phyloP scores from a whole-genome alignment of 2,113 vertebrate species.

The Bambusicola thoracicus region DNA sequence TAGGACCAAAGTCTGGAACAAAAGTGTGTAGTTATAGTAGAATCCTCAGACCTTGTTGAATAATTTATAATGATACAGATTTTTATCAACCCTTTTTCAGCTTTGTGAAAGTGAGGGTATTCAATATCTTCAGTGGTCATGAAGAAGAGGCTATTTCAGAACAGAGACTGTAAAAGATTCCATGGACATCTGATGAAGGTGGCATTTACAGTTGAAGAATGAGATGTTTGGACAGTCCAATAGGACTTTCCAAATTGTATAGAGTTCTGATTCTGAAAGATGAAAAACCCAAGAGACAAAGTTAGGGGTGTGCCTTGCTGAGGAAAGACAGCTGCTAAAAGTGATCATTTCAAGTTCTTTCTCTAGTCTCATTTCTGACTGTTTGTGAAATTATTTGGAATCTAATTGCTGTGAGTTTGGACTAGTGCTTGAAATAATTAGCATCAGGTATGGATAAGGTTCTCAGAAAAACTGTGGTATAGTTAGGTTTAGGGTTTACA shows the following conservation, averaged over 20 bases:
- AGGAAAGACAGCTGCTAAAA: background rate
- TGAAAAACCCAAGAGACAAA: background rate
- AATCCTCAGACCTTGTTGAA: background rate
- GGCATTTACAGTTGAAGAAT: background rate
- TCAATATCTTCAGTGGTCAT: background rate
- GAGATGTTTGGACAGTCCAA: background rate
- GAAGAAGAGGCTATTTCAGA: background rate
- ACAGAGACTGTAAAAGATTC: background rate
- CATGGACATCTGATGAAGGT: background rate
- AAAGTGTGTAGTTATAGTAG: background rate
- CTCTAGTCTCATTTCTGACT: background rate
- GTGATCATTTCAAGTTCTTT: background rate
- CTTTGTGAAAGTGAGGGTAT: background rate
- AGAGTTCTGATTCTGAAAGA: background rate
- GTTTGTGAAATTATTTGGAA: background rate
- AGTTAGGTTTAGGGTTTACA: background rate
- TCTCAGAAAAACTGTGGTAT: background rate
- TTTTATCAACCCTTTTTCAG: background rate
- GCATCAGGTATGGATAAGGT: background rate
- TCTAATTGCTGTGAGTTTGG: background rate
- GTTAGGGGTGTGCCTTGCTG: background rate
- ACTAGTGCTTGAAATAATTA: background rate
- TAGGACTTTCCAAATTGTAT: background rate
- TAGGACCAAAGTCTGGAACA: background rate
- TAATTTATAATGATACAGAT: background rate